These are phyloP conservation scores for Strix uralensis DNA, from an alignment of 2,113 vertebrate genomes.

Conservation along the genomic window DNA sequence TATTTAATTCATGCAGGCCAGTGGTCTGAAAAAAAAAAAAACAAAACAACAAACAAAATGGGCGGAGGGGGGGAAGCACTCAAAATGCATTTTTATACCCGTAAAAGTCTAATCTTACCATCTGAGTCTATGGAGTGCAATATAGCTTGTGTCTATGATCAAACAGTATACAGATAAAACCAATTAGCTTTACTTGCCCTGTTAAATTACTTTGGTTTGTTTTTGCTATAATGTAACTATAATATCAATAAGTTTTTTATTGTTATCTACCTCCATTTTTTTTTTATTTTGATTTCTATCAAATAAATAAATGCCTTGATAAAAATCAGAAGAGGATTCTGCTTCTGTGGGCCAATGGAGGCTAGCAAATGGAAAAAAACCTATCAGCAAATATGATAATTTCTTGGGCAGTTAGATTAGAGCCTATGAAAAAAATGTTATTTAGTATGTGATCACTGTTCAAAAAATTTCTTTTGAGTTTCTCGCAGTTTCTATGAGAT, in stretches of 20 bases:
- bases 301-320: not conserved
- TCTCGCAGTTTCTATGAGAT: not conserved
- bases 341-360: not conserved
- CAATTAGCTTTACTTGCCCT: not conserved
- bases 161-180: not conserved
- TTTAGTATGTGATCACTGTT: not conserved
- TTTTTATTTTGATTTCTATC: not conserved
- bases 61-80: not conserved
- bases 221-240: not conserved
- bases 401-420: not conserved
- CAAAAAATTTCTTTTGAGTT: not conserved
- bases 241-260: not conserved
- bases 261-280: not conserved
- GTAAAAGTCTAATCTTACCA: not conserved
- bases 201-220: not conserved
- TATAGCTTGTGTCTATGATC: not conserved
- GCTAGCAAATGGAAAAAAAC: not conserved
- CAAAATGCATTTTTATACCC: not conserved
- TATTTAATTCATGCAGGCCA: constrained; percentile 10
- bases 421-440: not conserved
- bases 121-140: not conserved
- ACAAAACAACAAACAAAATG: too few relatives aligned
- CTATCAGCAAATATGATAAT: not conserved
- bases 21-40: not conserved
- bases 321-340: not conserved